A percentile compares a stretch with the other conserved stretches of the same genome.
Conservation (phyloP, 2,888 invertebrate species). For the Aplocera efformata region DNA sequence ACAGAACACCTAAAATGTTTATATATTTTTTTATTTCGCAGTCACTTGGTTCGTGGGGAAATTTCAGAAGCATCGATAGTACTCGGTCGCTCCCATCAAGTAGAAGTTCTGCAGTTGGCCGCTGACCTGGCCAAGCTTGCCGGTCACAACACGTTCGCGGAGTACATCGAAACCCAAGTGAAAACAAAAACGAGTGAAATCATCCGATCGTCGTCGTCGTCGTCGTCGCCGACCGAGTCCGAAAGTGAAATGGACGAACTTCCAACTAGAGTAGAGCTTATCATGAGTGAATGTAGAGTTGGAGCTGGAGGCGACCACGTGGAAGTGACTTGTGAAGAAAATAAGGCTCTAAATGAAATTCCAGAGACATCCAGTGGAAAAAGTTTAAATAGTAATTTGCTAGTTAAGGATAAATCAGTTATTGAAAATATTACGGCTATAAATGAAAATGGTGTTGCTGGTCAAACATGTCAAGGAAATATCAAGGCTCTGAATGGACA, state of each 20-base stretch:
- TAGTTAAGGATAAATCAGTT: neutral
- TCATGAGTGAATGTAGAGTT: constrained; percentile 27
- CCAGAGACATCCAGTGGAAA: neutral
- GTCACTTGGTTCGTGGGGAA: constrained; percentile 80
- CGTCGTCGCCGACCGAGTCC: too few relatives aligned
- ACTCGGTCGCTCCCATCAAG: constrained; percentile 77
- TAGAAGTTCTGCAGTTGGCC: constrained; percentile 78
- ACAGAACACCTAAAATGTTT: neutral
- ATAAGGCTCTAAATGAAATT: constrained; percentile 1
- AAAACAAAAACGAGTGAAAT: constrained; percentile 28
- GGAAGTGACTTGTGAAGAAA: neutral
- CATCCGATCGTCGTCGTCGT: too few relatives aligned
- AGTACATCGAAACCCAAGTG: constrained; percentile 43
- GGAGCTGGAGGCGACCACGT: neutral
- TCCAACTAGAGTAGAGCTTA: constrained; percentile 45
- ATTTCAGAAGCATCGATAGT: constrained; percentile 81
- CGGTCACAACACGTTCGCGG: constrained; percentile 61
- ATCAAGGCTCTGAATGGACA: constrained; percentile 7
- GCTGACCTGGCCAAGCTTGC: constrained; percentile 78
- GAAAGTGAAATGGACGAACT: constrained; percentile 36
- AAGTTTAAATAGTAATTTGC: neutral
- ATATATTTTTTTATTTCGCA: constrained; percentile 42
- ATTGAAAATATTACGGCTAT: constrained; percentile 12
- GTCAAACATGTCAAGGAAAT: constrained; percentile 1
- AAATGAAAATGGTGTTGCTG: constrained; percentile 12